phyloP scores from a whole-genome alignment of 1,140 invertebrate genomes.

The Drosophila trapezifrons region DNA sequence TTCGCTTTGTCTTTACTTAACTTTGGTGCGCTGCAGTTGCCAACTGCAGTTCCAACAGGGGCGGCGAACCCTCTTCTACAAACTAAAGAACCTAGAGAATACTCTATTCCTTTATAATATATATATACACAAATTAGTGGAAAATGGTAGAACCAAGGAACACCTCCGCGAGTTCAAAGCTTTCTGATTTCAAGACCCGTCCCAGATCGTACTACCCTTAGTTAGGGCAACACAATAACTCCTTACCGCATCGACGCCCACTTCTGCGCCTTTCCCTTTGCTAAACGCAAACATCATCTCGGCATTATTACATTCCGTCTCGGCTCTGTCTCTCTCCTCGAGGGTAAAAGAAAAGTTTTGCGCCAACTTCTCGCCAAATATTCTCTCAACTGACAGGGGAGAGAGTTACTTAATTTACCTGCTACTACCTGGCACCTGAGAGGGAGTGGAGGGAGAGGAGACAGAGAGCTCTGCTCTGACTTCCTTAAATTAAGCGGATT shows the following conservation, averaged over 20 bases:
- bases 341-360: slow-evolving; percentile 27
- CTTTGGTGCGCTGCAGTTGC: slow-evolving; percentile 67
- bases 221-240: slow-evolving; percentile 14
- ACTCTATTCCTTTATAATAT: background rate
- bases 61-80: too few relatives aligned
- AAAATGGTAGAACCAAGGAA: background rate
- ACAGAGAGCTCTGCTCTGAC: background rate
- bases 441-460: too few relatives aligned
- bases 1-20: slow-evolving; percentile 76
- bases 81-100: background rate
- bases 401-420: slow-evolving; percentile 18
- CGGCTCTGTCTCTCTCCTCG: background rate
- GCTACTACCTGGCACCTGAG: slow-evolving; percentile 5
- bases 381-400: background rate
- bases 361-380: slow-evolving; percentile 6
- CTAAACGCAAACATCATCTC: slow-evolving; percentile 25
- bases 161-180: too few relatives aligned
- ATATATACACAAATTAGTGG: background rate
- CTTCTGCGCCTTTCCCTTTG: slow-evolving; percentile 3
- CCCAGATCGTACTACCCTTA: background rate
- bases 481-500: slow-evolving; percentile 2
- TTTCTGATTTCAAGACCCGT: too few relatives aligned
- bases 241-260: slow-evolving; percentile 14
- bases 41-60: slow-evolving; percentile 59
- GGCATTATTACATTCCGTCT: slow-evolving; percentile 22